Evolutionary conservation across 2,797 vertebrate genomes (phyloP), one percentile per base, ranked within the genome.

Genomic region (Myotis myotis): DNA sequence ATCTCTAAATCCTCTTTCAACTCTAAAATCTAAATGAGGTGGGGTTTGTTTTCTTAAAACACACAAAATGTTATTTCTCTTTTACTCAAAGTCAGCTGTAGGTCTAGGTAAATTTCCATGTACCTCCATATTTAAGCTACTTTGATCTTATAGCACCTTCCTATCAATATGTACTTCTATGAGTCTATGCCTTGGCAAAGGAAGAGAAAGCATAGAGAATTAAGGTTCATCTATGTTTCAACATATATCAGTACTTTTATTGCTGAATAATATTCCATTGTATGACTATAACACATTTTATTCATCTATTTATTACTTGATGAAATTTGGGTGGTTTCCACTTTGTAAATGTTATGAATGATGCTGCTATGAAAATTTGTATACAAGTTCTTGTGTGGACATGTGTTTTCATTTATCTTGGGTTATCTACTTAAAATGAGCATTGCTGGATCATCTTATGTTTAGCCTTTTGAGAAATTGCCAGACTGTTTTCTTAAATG

Each of bases 341-440:
- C 41, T 62, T 72, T 87, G 70, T 81, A 82, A 68, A 78, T 90
- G 6, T 78, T 64, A 80, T 57, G 8, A 93, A 66, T 75, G 83
- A 75, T 83, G 38, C 16, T 87, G 8, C 36, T 87, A 47, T 78
- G 36, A 81, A 90, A 8, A 90, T 51, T 64, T 92, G 36, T 41
- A 75, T 60, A 19, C 1, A 41, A 33, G 51, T 60, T 87, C 85
- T 86, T 62, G 16, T 64, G 49, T 51, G 20, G 13, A 75, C 20
- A 36, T 94, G 12, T 70, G 57, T 79, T 87, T 93, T 95, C 75
- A 38, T 92, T 84, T 94, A 68, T 90, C 15, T 92, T 79, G 28
- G 25, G 28, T 76, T 72, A 53, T 66, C 49, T 51, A 81, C 36
- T 72, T 83, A 95, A 91, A 55, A 93, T 15, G 75, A 22, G 23